phyloP scores from a whole-genome alignment of 2,888 invertebrate genomes.

The Lydus trimaculatus region DNA sequence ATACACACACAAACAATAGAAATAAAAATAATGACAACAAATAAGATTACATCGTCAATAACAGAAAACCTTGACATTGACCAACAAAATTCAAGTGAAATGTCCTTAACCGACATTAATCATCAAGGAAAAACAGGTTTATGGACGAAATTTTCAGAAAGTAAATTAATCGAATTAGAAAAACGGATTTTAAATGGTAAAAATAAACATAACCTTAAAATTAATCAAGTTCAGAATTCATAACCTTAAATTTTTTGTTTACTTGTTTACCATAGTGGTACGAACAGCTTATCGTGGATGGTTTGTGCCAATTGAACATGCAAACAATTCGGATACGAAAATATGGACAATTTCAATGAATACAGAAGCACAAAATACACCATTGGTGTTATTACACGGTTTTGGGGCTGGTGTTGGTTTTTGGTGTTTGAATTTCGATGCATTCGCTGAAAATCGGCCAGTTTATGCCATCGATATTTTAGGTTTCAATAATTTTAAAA shows the following conservation, averaged over 20 bases:
- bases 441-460: slow-evolving; percentile 77
- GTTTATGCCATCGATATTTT: slow-evolving; percentile 85
- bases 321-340: slow-evolving; percentile 62
- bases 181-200: slow-evolving; percentile 82
- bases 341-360: slow-evolving; percentile 71
- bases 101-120: slow-evolving; percentile 15
- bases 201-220: slow-evolving; percentile 54
- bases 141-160: slow-evolving; percentile 79
- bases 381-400: slow-evolving; percentile 90
- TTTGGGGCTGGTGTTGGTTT: slow-evolving; percentile 91
- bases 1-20: background rate
- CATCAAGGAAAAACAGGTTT: slow-evolving; percentile 52
- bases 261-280: slow-evolving; percentile 40
- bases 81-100: slow-evolving; percentile 28
- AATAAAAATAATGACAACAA: slow-evolving; percentile 6
- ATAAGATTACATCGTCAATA: slow-evolving; percentile 13
- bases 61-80: slow-evolving; percentile 4
- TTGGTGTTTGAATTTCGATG: slow-evolving; percentile 90
- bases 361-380: slow-evolving; percentile 69
- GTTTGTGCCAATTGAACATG: slow-evolving; percentile 63
- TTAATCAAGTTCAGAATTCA: background rate
- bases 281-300: slow-evolving; percentile 56
- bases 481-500: slow-evolving; percentile 43
- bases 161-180: slow-evolving; percentile 79
- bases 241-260: background rate